A percentile compares a stretch with the other conserved stretches of the same genome.
These are phyloP conservation scores for Calyptomena viridis DNA, from an alignment of 2,113 vertebrate species.

Conservation along the genomic window DNA sequence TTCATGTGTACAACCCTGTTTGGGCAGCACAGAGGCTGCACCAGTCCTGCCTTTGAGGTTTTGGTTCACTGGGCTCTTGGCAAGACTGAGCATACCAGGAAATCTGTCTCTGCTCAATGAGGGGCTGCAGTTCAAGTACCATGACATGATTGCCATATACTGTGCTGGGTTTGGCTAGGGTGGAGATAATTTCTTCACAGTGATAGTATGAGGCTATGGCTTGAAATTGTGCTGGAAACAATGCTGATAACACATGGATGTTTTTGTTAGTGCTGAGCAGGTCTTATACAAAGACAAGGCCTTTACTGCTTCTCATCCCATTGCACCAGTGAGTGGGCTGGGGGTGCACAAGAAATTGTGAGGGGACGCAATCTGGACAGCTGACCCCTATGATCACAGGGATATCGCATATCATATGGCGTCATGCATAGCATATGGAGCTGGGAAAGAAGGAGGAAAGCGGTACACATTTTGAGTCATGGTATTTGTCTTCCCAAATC, in stretches of 20 bases:
- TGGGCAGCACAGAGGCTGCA: neutral
- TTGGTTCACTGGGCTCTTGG: neutral
- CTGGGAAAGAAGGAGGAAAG: neutral
- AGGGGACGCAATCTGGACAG: too few relatives aligned
- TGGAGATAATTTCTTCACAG: neutral
- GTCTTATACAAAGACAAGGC: neutral
- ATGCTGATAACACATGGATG: neutral
- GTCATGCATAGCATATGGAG: neutral
- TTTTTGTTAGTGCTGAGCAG: neutral
- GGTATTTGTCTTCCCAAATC: neutral
- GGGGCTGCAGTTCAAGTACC: neutral
- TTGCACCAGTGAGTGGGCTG: too few relatives aligned
- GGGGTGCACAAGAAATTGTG: neutral
- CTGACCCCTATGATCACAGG: neutral
- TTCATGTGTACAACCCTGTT: rapidly evolving
- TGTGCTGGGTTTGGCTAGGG: neutral
- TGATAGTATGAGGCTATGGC: neutral
- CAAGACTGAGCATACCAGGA: neutral
- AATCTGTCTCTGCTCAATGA: neutral
- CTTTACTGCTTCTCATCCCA: neutral
- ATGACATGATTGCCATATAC: neutral
- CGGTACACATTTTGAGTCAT: neutral
- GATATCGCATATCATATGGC: neutral
- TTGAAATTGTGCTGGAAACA: neutral
- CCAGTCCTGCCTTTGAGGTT: neutral